Evolutionary conservation across 1,140 invertebrate genomes (phyloP).

Genomic region (Armadillidium nasatum): DNA sequence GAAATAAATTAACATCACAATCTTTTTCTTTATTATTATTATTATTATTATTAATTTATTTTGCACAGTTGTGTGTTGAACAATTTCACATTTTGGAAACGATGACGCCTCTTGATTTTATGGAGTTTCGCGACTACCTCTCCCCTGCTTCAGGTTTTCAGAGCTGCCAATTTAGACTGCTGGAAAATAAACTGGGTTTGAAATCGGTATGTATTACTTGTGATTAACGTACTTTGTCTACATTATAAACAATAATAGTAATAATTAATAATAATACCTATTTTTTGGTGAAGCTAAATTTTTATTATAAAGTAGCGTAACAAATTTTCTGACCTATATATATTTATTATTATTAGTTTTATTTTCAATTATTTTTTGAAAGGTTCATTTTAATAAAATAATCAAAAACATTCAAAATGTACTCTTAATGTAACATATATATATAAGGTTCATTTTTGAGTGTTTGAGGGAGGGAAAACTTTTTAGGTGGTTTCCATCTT

Average conservation of each 20-base stretch:
- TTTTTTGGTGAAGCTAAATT: background rate
- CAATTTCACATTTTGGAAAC: slow-evolving; percentile 97
- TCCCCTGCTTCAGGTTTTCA: slow-evolving; percentile 96
- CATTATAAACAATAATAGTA: too few species aligned
- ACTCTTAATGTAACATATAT: too few species aligned
- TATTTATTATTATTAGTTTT: background rate
- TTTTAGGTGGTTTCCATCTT: too few species aligned
- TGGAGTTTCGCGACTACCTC: slow-evolving; percentile 88
- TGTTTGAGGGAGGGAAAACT: too few species aligned
- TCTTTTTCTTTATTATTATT: too few species aligned
- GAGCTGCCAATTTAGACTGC: slow-evolving; percentile 87
- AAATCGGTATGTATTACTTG: slow-evolving; percentile 58
- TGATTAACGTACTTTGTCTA: background rate
- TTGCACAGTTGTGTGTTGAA: slow-evolving; percentile 78
- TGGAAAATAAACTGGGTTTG: slow-evolving; percentile 96
- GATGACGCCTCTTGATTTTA: slow-evolving; percentile 95
- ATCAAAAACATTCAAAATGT: too few species aligned
- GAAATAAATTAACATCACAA: too few species aligned
- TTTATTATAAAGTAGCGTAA: background rate
- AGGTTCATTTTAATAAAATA: too few species aligned
- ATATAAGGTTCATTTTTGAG: too few species aligned
- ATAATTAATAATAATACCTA: background rate
- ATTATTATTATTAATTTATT: too few species aligned
- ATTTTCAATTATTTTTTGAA: too few species aligned
- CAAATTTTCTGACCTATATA: background rate